These are phyloP conservation scores for Leuctra nigra DNA, from an alignment of 2,888 invertebrate genomes.

Conservation along the genomic window DNA sequence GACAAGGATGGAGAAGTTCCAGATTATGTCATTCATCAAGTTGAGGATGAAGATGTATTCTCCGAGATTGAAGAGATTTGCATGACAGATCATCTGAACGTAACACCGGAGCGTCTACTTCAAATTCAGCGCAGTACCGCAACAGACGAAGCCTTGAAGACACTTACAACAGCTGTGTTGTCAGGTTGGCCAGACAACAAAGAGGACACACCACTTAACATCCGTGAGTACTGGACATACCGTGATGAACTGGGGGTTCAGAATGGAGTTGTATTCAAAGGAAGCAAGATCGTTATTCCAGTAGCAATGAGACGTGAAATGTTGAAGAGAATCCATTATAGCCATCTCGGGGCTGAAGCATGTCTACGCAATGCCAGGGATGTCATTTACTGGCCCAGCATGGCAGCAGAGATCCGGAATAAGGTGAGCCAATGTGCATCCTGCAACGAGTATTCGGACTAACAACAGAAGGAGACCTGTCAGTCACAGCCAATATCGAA, in stretches of 20 bases:
- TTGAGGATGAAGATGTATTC: neutral
- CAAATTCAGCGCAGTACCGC: neutral
- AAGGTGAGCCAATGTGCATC: neutral
- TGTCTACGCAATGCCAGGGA: neutral
- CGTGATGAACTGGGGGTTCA: neutral
- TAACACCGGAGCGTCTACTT: neutral
- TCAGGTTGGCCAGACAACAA: neutral
- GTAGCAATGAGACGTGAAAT: neutral
- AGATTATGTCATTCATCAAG: neutral
- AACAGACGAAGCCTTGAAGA: neutral
- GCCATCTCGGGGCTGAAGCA: neutral
- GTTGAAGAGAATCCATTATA: neutral
- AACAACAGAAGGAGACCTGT: neutral
- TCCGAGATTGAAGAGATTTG: neutral
- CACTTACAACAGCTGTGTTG: neutral
- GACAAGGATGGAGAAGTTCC: neutral
- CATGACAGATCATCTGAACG: neutral
- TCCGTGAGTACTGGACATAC: slow-evolving; percentile 1
- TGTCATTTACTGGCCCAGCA: neutral
- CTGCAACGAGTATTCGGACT: neutral
- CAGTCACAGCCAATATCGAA: neutral
- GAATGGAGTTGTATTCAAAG: neutral
- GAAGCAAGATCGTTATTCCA: neutral
- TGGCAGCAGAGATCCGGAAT: neutral
- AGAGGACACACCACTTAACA: neutral